A percentile compares a stretch with the other conserved stretches of the same genome.
Conservation (phyloP, 2,113 vertebrate species). For the Dipodomys ordii region DNA sequence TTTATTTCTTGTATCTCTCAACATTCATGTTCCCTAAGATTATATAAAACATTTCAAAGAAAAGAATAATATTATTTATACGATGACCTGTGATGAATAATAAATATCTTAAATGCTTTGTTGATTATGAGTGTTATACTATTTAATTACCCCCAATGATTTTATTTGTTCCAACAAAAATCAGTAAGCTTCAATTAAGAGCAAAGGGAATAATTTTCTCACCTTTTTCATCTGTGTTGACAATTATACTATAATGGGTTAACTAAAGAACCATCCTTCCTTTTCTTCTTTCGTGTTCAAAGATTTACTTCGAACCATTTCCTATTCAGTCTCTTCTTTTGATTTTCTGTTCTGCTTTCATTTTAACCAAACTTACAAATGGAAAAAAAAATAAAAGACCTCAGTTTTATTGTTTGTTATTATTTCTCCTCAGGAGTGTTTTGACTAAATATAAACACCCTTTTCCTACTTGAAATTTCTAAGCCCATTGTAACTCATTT, state of each 20-base stretch:
- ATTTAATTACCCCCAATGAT: background rate
- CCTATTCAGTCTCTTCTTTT: slow-evolving; percentile 53
- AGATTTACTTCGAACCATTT: background rate
- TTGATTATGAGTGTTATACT: background rate
- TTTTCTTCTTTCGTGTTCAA: slow-evolving; percentile 51
- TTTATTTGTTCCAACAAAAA: background rate
- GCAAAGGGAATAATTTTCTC: background rate
- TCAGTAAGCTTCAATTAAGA: background rate
- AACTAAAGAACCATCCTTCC: background rate
- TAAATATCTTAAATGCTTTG: background rate
- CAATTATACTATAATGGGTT: background rate
- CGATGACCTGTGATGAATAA: background rate
- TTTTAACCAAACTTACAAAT: slow-evolving; percentile 47
- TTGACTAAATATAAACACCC: slow-evolving; percentile 40
- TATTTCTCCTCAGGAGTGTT: background rate
- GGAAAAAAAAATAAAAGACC: background rate
- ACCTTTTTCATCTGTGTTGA: background rate
- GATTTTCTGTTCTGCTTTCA: slow-evolving; percentile 63
- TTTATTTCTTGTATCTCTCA: background rate
- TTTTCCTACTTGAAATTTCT: background rate
- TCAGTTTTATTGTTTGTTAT: background rate
- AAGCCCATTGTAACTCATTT: slow-evolving; percentile 41
- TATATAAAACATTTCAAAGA: background rate
- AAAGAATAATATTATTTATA: too few species aligned
- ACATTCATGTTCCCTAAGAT: background rate